Evolutionary conservation across 2,797 vertebrate genomes (phyloP).

Genomic region (Ctenopoma kingsleyae): DNA sequence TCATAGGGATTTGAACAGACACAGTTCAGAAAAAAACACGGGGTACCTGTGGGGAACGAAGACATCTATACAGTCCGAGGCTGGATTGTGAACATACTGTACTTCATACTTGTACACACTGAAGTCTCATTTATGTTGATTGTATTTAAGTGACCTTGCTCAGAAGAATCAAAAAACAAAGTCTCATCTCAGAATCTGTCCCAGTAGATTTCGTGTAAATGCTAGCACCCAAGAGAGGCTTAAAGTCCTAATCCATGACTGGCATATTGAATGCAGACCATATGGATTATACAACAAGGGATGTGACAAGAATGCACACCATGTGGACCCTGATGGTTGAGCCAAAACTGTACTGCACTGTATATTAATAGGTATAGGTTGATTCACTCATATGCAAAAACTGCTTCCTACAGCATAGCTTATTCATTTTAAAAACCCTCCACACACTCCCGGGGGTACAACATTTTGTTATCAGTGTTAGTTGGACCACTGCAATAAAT

Average conservation of each 20-base stretch:
- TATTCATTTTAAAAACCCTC: constrained; percentile 6
- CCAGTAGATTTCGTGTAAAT: constrained; percentile 12
- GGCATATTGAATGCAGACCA: constrained; percentile 29
- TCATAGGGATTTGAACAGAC: constrained; percentile 33
- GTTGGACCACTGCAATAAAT: constrained; percentile 10
- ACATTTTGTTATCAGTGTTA: constrained; percentile 25
- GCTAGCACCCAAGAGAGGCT: constrained; percentile 25
- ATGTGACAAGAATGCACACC: constrained; percentile 34
- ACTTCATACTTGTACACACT: neutral
- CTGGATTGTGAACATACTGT: neutral
- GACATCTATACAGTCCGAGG: neutral
- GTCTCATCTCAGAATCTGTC: constrained; percentile 33
- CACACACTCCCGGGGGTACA: neutral
- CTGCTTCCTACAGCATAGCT: neutral
- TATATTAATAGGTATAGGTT: constrained; percentile 14
- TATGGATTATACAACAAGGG: constrained; percentile 28
- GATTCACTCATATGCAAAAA: constrained; percentile 8
- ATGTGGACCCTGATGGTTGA: constrained; percentile 16
- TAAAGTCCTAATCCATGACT: constrained; percentile 26
- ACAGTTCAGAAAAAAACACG: constrained; percentile 10
- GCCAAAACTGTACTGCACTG: constrained; percentile 34
- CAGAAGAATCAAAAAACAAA: constrained; percentile 20
- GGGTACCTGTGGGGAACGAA: neutral
- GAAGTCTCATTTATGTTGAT: constrained; percentile 1
- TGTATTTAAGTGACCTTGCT: constrained; percentile 32